Conservation (phyloP, 2,888 invertebrate species). For the Agriopis aurantiaria region DNA sequence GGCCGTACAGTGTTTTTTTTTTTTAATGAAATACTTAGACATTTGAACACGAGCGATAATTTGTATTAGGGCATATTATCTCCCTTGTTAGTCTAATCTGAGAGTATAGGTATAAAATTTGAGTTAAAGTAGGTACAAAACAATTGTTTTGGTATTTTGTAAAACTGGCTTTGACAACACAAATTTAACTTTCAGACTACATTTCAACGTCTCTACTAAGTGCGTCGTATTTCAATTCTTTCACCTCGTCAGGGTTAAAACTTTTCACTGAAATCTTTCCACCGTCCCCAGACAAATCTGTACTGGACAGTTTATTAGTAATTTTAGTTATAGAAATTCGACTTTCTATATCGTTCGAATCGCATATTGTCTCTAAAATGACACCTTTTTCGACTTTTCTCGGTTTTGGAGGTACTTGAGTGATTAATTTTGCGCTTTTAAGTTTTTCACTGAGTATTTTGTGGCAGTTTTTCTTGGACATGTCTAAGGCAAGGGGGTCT, state of each 20-base stretch:
- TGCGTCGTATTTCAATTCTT: slow-evolving; percentile 73
- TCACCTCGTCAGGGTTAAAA: slow-evolving; percentile 77
- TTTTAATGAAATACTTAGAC: too few species aligned
- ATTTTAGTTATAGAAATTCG: slow-evolving; percentile 84
- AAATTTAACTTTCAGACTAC: slow-evolving; percentile 53
- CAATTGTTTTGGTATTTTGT: neutral
- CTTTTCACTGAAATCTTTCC: slow-evolving; percentile 75
- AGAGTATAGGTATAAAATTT: too few species aligned
- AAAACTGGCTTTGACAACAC: slow-evolving; percentile 4
- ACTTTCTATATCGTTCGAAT: slow-evolving; percentile 80
- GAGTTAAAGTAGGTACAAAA: neutral
- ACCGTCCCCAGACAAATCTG: slow-evolving; percentile 64
- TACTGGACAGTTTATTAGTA: slow-evolving; percentile 78
- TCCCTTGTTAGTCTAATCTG: too few species aligned
- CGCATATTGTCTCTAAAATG: slow-evolving; percentile 72
- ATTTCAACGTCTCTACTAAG: slow-evolving; percentile 78
- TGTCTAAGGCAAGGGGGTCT: slow-evolving; percentile 76
- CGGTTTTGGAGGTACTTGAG: slow-evolving; percentile 66
- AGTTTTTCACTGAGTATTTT: slow-evolving; percentile 77
- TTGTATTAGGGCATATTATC: too few species aligned
- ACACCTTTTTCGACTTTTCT: slow-evolving; percentile 76
- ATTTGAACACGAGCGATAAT: too few species aligned
- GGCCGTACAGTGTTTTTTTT: too few species aligned
- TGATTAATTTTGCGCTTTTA: slow-evolving; percentile 63
- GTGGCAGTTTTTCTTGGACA: slow-evolving; percentile 77